These are phyloP conservation scores for Xanthostigma xanthostigma DNA, from an alignment of 2,888 invertebrate species.

Conservation along the genomic window DNA sequence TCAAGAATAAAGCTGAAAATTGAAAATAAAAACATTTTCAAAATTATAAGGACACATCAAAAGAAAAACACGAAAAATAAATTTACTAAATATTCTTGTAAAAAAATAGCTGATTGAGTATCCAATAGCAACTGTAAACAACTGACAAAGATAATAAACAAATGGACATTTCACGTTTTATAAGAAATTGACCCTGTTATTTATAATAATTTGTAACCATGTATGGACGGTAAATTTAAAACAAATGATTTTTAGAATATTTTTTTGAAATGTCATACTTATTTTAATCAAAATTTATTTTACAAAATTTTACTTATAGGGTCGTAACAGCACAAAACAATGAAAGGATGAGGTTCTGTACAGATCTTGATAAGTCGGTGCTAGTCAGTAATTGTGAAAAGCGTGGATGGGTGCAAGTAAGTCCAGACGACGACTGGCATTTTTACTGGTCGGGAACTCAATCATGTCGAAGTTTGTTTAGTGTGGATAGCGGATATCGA, in stretches of 20 bases:
- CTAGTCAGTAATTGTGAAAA: slow-evolving; percentile 84
- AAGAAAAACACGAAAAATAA: not conserved
- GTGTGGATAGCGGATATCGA: slow-evolving; percentile 81
- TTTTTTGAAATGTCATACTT: slow-evolving; percentile 1
- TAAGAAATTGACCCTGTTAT: too few relatives aligned
- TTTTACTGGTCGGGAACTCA: slow-evolving; percentile 90
- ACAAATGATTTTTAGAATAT: slow-evolving; percentile 34
- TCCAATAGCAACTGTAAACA: too few relatives aligned
- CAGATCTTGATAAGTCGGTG: slow-evolving; percentile 89
- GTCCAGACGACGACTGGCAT: slow-evolving; percentile 88
- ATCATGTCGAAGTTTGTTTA: slow-evolving; percentile 82
- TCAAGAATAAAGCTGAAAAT: not conserved
- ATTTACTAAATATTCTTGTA: not conserved
- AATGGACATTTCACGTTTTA: too few relatives aligned
- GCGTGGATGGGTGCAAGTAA: slow-evolving; percentile 77
- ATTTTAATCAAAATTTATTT: slow-evolving; percentile 1
- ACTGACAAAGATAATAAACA: too few relatives aligned
- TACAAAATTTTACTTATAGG: slow-evolving; percentile 2
- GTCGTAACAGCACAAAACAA: slow-evolving; percentile 19
- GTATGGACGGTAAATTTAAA: slow-evolving; percentile 34
- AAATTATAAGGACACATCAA: not conserved
- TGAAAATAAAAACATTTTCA: not conserved
- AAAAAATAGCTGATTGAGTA: not conserved
- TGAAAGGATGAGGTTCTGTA: slow-evolving; percentile 50
- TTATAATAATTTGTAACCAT: too few relatives aligned